Percentiles rank a stretch among this genome's conserved stretches.
These are phyloP conservation scores for Erythrocercus mccallii DNA, from an alignment of 2,113 vertebrate species.

Conservation along the genomic window DNA sequence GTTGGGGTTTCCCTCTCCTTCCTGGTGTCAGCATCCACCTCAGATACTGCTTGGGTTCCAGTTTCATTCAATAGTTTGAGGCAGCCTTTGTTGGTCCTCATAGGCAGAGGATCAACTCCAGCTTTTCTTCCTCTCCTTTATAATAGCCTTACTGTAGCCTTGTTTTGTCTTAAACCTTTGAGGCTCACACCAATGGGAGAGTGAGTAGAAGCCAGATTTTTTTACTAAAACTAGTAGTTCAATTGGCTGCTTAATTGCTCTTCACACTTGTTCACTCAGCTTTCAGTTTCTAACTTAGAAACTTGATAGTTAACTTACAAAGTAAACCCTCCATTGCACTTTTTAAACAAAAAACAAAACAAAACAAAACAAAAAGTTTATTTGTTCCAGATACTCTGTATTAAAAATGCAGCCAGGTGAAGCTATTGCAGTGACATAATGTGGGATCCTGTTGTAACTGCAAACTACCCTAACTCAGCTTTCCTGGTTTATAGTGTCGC, in stretches of 20 bases:
- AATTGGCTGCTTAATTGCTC: not conserved
- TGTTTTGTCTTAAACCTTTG: not conserved
- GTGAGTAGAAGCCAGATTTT: not conserved
- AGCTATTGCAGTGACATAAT: not conserved
- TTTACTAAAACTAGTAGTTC: not conserved
- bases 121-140: not conserved
- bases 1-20: not conserved
- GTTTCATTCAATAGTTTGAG: not conserved
- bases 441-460: not conserved
- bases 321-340: not conserved
- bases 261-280: not conserved
- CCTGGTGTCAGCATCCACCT: not conserved
- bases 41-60: not conserved
- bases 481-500: constrained; percentile 34
- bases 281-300: constrained; percentile 1
- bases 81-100: not conserved
- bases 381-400: not conserved
- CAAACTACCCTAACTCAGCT: not conserved
- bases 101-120: not conserved
- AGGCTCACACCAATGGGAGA: not conserved
- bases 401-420: not conserved
- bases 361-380: not conserved
- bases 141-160: not conserved
- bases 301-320: not conserved
- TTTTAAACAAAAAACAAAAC: not conserved